Evolutionary conservation across 2,113 vertebrate genomes (phyloP).

Genomic region (Brienomyrus brachyistius): DNA sequence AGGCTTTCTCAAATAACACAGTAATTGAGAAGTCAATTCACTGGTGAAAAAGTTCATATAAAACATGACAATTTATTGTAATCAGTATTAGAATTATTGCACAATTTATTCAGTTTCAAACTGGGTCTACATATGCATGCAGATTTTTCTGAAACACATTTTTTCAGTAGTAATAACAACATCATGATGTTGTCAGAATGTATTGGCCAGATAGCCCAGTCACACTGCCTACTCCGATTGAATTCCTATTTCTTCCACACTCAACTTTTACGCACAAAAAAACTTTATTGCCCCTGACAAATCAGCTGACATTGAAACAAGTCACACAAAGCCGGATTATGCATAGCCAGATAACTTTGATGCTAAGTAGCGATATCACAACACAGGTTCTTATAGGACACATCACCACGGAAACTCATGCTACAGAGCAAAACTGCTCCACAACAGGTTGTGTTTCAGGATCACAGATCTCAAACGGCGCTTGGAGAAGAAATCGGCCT

Average conservation of each 20-base stretch:
- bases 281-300: not conserved
- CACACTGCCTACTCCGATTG: not conserved
- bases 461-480: too few species aligned
- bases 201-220: not conserved
- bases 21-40: not conserved
- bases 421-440: not conserved
- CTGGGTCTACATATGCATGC: not conserved
- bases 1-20: not conserved
- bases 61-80: not conserved
- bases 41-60: not conserved
- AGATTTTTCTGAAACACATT: not conserved
- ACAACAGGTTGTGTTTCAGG: too few species aligned
- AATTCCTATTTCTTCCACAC: not conserved
- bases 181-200: not conserved
- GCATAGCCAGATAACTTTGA: not conserved
- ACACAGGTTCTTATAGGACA: not conserved
- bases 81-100: not conserved
- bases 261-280: not conserved
- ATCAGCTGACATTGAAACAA: too few species aligned
- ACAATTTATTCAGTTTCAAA: not conserved
- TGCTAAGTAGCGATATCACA: not conserved
- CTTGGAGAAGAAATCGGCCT: too few species aligned
- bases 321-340: not conserved
- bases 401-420: not conserved
- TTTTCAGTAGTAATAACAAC: not conserved